These are phyloP conservation scores for Nasonia oneida DNA, from an alignment of 2,888 invertebrate species.

Conservation along the genomic window DNA sequence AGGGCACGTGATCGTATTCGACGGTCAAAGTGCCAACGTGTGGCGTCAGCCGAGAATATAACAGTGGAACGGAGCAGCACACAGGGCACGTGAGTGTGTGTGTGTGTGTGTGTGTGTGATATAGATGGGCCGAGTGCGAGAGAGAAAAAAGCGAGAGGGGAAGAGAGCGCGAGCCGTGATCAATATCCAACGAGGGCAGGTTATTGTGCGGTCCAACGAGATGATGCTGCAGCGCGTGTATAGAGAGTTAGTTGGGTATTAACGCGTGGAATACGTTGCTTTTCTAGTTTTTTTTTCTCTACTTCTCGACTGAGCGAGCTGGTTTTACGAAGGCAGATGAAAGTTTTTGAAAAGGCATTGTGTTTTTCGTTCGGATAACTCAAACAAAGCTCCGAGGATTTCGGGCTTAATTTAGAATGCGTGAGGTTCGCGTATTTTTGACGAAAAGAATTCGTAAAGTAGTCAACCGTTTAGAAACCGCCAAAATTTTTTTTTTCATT, in stretches of 20 bases:
- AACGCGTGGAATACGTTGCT: not conserved
- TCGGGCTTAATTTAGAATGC: not conserved
- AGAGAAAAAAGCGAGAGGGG: not conserved
- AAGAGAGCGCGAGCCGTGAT: slow-evolving; percentile 32
- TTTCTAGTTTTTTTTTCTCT: not conserved
- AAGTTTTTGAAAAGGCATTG: not conserved
- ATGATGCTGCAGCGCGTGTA: slow-evolving; percentile 26
- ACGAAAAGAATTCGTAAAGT: not conserved
- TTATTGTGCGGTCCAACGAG: slow-evolving; percentile 48
- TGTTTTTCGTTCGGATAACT: not conserved
- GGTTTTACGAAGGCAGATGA: not conserved
- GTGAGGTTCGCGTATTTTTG: not conserved
- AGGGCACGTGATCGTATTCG: slow-evolving; percentile 7
- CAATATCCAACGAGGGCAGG: slow-evolving; percentile 57
- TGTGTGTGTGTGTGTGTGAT: not conserved
- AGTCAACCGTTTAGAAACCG: too few relatives aligned
- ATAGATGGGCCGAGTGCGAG: not conserved
- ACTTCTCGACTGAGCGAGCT: not conserved
- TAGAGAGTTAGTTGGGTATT: not conserved
- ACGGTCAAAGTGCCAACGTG: not conserved
- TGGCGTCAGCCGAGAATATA: slow-evolving; percentile 8
- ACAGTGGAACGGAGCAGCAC: not conserved
- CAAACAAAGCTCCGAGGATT: not conserved
- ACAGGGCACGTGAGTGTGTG: not conserved
- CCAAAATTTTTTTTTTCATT: too few relatives aligned